Percentiles rank a stretch among this genome's conserved stretches.
Evolutionary conservation across 2,888 invertebrate genomes (phyloP).

Genomic region (Eilema sororculum): DNA sequence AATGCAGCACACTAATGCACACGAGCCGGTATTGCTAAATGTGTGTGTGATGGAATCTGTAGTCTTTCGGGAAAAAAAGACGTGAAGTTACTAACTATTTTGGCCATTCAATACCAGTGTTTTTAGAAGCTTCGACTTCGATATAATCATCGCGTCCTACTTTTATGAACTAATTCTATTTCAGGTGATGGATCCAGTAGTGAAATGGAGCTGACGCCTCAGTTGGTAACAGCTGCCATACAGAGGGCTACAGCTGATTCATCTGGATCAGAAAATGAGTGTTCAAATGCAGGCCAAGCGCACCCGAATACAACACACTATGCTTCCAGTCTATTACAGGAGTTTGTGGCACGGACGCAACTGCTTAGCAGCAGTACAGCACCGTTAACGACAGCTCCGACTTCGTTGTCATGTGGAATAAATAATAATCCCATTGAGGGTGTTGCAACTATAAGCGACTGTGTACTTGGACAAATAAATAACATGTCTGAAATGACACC

Average conservation of each 20-base stretch:
- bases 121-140: too few species aligned
- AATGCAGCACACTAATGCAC: background rate
- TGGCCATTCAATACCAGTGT: too few species aligned
- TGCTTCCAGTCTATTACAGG: constrained; percentile 91
- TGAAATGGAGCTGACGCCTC: constrained; percentile 92
- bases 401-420: constrained; percentile 65
- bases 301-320: constrained; percentile 88
- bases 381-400: constrained; percentile 65
- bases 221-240: constrained; percentile 92
- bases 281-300: constrained; percentile 83
- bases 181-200: constrained; percentile 89
- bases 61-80: too few species aligned
- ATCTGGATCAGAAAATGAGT: constrained; percentile 91
- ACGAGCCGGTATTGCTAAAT: background rate
- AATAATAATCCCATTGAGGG: constrained; percentile 69
- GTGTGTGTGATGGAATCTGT: background rate
- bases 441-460: constrained; percentile 74
- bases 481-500: constrained; percentile 74
- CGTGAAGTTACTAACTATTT: too few species aligned
- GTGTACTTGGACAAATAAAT: constrained; percentile 78
- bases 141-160: too few species aligned
- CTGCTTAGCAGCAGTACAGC: constrained; percentile 87
- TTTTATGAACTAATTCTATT: constrained; percentile 47
- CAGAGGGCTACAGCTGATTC: constrained; percentile 90
- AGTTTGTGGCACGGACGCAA: constrained; percentile 93